Conservation (phyloP, 2,888 invertebrate species). For the Mycogona germanica region DNA sequence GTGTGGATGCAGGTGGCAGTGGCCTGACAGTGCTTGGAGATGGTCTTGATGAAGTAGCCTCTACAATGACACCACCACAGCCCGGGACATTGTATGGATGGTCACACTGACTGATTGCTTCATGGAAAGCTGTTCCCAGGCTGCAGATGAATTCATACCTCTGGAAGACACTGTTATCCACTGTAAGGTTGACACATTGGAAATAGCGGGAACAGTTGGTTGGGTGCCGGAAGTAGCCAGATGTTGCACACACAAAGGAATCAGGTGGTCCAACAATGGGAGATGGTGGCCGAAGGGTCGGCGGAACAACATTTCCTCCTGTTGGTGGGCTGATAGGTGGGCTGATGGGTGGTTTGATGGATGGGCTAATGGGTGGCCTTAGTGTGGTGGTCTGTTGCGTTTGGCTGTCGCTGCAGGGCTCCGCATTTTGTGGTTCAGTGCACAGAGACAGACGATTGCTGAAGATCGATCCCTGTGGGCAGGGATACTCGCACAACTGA, state of each 20-base stretch:
- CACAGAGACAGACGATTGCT: slow-evolving; percentile 3
- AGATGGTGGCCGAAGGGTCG: neutral
- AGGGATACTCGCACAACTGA: slow-evolving; percentile 16
- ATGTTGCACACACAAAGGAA: slow-evolving; percentile 16
- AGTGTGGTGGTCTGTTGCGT: neutral
- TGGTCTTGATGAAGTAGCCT: too few relatives aligned
- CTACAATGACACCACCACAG: slow-evolving; percentile 9
- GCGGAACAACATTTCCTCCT: neutral
- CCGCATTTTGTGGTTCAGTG: slow-evolving; percentile 9
- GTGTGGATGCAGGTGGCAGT: neutral
- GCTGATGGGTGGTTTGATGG: too few relatives aligned
- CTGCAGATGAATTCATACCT: slow-evolving; percentile 25
- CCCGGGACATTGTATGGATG: slow-evolving; percentile 20
- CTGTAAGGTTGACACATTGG: slow-evolving; percentile 19
- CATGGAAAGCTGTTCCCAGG: slow-evolving; percentile 25
- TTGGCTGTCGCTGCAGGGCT: slow-evolving; percentile 1
- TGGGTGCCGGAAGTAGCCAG: slow-evolving; percentile 24
- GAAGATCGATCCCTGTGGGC: slow-evolving; percentile 13
- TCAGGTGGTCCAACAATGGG: neutral
- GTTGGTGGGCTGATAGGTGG: too few relatives aligned
- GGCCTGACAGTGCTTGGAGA: too few relatives aligned
- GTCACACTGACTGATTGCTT: slow-evolving; percentile 24
- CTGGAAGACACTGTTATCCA: neutral
- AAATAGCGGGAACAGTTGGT: slow-evolving; percentile 29
- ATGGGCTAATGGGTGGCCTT: neutral